Evolutionary conservation across 2,113 vertebrate genomes (phyloP), one percentile per base, ranked within the genome.

Genomic region (Leptobrachium ailaonicum): DNA sequence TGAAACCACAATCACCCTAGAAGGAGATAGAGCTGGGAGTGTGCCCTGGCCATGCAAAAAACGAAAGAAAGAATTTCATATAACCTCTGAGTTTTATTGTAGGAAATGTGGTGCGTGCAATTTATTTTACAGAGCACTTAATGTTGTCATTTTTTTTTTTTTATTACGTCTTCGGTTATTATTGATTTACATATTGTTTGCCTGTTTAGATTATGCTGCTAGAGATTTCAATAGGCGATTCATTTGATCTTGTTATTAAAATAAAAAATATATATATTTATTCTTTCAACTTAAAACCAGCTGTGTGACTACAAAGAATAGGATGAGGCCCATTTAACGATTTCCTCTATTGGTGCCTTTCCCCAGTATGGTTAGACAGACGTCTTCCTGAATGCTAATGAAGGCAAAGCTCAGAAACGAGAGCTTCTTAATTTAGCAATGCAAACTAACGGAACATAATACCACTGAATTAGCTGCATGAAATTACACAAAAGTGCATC

Each of bases 111-210:
- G 66, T 80, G 50, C 32, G 50, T 54, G 63, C 32, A 9, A 20
- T 11, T 68, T 77, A 60, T 43, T 67, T 44, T 76, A 41, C 50
- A 12, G 43, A 67, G 75, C 47, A 7, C 45, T 79, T 71, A 32
- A 41, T 53, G 63, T 32, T 3, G 62, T 75, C 20, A 66, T 66
- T 50, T n/a, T 13, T 60, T 73, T 45, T 79, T 62, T 47, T 64
- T 66, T 10, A 73, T 73, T 80, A 20, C 62, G 5, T 56, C 3
- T 66, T 62, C 56, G 63, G 50, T 45, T 60, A 72, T 54, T 72
- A 73, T 69, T 74, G 71, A 68, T 80, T 80, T 74, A 73, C 2
- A 69, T 60, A 41, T 68, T 47, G 50, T 67, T 80, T 45, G 11
- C 44, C 64, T 40, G 43, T 62, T 54, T 73, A 73, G 1, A 66